phyloP scores from a whole-genome alignment of 2,888 invertebrate genomes.

The Ferrisia virgata region DNA sequence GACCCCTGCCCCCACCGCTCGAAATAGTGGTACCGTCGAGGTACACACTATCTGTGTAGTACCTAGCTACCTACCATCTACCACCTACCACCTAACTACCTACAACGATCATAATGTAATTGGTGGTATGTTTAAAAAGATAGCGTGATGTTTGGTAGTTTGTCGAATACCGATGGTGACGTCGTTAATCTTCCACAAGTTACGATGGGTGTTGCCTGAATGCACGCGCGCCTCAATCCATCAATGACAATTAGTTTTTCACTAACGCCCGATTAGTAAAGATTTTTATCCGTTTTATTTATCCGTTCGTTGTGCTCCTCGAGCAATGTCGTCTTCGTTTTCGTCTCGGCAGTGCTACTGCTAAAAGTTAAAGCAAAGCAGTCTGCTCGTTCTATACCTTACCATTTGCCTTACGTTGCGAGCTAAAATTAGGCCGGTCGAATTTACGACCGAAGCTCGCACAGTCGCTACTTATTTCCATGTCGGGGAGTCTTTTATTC shows the following conservation, averaged over 20 bases:
- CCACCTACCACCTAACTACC: too few species aligned
- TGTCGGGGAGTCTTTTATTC: neutral
- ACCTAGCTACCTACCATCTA: too few species aligned
- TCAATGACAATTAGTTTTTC: constrained; percentile 47
- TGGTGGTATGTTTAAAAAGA: constrained; percentile 31
- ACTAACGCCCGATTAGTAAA: constrained; percentile 30
- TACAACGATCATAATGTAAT: constrained; percentile 37
- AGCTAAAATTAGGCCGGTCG: neutral
- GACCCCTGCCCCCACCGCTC: neutral
- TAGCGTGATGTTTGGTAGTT: constrained; percentile 43
- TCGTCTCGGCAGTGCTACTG: neutral
- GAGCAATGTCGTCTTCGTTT: neutral
- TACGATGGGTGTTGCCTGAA: constrained; percentile 40
- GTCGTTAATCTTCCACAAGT: constrained; percentile 42
- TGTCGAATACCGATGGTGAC: constrained; percentile 42
- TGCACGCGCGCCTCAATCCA: constrained; percentile 39
- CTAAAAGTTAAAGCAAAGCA: neutral
- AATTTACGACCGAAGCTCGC: neutral
- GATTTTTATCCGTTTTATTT: constrained; percentile 28
- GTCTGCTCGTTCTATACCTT: neutral
- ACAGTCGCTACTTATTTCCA: neutral
- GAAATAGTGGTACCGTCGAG: too few species aligned
- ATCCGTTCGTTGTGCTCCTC: neutral
- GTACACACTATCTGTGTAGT: too few species aligned
- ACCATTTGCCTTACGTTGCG: neutral